These are phyloP conservation scores for Lasiurus borealis DNA, from an alignment of 2,113 vertebrate species.

Conservation along the genomic window DNA sequence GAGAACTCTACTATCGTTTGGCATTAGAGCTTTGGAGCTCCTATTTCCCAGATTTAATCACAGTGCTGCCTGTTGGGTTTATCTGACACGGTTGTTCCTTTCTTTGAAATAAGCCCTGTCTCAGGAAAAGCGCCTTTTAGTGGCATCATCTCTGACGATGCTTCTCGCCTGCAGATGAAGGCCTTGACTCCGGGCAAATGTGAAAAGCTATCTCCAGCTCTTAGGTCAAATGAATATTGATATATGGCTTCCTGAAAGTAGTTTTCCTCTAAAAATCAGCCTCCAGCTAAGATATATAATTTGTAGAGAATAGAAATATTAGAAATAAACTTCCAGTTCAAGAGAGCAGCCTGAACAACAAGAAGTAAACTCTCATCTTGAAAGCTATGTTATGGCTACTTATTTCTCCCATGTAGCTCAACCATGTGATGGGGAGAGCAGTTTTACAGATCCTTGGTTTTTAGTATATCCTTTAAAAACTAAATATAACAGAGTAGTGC, in stretches of 20 bases:
- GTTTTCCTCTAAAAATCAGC: background rate
- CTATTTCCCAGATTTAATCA: conserved; percentile 52
- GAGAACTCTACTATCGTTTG: conserved; percentile 48
- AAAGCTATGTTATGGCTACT: background rate
- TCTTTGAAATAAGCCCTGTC: conserved; percentile 13
- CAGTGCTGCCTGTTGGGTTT: background rate
- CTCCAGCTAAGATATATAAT: background rate
- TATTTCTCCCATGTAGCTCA: background rate
- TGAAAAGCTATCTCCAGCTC: background rate
- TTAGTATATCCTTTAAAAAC: background rate
- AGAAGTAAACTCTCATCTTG: background rate
- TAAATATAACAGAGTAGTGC: background rate
- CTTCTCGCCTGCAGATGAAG: background rate
- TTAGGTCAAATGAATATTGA: background rate
- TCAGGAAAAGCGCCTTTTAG: background rate
- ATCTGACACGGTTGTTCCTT: background rate
- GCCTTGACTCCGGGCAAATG: background rate
- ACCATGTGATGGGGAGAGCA: background rate
- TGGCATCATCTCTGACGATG: background rate
- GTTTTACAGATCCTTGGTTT: background rate
- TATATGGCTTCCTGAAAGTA: background rate
- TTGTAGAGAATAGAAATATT: background rate
- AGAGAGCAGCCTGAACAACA: background rate
- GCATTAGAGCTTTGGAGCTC: background rate
- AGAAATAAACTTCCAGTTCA: conserved; percentile 28